Base-by-base conservation (phyloP, 2,797 vertebrate genomes). In the Gymnocypris eckloni region DNA sequence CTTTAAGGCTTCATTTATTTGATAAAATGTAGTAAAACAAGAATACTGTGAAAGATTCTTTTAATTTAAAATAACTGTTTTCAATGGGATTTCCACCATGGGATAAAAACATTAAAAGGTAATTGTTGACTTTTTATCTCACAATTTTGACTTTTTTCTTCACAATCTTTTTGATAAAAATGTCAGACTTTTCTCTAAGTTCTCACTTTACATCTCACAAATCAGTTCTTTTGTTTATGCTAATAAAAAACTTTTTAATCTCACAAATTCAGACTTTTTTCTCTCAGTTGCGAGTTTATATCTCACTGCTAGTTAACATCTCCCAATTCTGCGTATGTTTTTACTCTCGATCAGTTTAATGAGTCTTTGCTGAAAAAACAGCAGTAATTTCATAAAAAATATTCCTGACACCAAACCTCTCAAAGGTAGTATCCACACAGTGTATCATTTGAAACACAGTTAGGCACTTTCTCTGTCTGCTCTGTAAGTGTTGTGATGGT, bases 401-500 rank as follows among this genome's bases (percentile, higher is more conserved):
- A 7, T 50, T 56, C 39, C 75, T 56, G 11, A 39, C 20, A 41
- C 12, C 20, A 41, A 56, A 56, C 33, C 3, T 76, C 9, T 50
- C 10, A 18, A 73, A 75, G 8, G 25, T 50, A 76, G 37, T 39
- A 18, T 39, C 2, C 37, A 20, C 39, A 9, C 20, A 18, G 18
- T 54, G 25, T 25, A 50, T 75, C 4, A 41, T 56, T 59, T 56
- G 33, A 41, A 77, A 59, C 11, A 39, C 28, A 54, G 39, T 41
- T n/a, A 41, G 52, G 11, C 52, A 72, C 7, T 45, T 56, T 41
- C 1, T 13, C 50, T 22, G 18, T 80, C 4, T 76, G 59, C 25
- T 56, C 82, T 76, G 25, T 81, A 33, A 28, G 43, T 83, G 70
- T 82, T 15, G 50, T 78, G 61, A 33, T 87, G 82, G n/a, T 73